Conservation (phyloP, 2,113 vertebrate genomes). For the Antechinus flavipes region DNA sequence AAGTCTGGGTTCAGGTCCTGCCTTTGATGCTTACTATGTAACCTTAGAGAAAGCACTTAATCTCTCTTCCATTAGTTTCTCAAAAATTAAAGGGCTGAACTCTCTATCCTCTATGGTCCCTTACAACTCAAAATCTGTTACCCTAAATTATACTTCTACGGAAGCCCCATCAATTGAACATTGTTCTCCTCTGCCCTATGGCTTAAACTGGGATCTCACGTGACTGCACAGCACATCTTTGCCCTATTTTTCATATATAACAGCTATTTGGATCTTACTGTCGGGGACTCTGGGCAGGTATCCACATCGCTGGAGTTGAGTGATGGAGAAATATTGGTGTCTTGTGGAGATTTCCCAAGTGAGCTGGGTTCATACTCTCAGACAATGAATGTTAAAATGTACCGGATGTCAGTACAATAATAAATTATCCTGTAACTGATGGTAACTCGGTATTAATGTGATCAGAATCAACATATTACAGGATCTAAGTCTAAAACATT, state of each 20-base stretch:
- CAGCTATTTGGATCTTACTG: neutral
- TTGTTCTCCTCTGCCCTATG: neutral
- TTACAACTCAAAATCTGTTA: neutral
- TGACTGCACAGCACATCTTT: neutral
- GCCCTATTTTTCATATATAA: neutral
- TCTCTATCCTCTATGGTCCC: neutral
- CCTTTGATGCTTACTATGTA: neutral
- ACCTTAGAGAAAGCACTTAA: neutral
- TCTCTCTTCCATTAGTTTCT: neutral
- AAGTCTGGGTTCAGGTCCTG: neutral
- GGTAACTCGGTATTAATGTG: neutral
- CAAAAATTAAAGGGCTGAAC: neutral
- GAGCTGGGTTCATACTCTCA: neutral
- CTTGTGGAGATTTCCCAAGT: neutral
- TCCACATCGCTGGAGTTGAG: neutral
- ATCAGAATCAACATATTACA: neutral
- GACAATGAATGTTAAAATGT: neutral
- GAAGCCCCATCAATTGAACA: neutral
- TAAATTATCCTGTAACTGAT: neutral
- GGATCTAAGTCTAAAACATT: neutral
- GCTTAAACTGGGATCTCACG: neutral
- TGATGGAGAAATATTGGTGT: neutral
- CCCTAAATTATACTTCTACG: neutral
- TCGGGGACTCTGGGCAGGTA: neutral
- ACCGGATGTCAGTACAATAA: neutral